Evolutionary conservation across 2,797 vertebrate species (phyloP).

Genomic region (Melopsittacus undulatus): DNA sequence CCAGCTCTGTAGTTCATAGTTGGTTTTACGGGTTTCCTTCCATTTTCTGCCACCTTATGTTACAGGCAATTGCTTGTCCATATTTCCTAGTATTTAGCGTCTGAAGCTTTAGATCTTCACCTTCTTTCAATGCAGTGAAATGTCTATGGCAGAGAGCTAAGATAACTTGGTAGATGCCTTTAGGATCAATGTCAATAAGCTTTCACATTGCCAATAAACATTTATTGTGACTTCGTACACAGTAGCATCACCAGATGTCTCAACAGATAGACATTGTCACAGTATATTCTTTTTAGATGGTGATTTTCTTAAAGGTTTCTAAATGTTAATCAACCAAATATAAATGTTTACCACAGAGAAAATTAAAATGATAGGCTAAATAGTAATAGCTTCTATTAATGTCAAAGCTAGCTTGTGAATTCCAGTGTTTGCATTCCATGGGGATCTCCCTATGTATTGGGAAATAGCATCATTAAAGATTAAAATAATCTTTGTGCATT

Average conservation of each 20-base stretch:
- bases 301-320: not conserved
- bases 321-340: not conserved
- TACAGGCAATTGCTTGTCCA: not conserved
- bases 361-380: not conserved
- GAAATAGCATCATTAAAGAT: constrained; percentile 30
- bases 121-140: not conserved
- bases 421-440: constrained; percentile 11
- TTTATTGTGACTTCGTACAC: not conserved
- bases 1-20: not conserved
- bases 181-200: not conserved
- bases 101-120: not conserved
- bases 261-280: not conserved
- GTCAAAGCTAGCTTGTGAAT: not conserved
- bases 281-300: not conserved
- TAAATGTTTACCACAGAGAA: not conserved
- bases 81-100: not conserved
- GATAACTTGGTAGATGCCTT: not conserved
- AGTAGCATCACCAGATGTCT: not conserved
- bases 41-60: not conserved
- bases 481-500: not conserved
- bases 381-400: not conserved
- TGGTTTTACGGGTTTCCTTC: not conserved
- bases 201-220: constrained; percentile 6
- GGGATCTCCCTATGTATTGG: not conserved
- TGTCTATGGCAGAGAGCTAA: not conserved